Evolutionary conservation across 2,797 vertebrate species (phyloP).

Genomic region (Martes flavigula): DNA sequence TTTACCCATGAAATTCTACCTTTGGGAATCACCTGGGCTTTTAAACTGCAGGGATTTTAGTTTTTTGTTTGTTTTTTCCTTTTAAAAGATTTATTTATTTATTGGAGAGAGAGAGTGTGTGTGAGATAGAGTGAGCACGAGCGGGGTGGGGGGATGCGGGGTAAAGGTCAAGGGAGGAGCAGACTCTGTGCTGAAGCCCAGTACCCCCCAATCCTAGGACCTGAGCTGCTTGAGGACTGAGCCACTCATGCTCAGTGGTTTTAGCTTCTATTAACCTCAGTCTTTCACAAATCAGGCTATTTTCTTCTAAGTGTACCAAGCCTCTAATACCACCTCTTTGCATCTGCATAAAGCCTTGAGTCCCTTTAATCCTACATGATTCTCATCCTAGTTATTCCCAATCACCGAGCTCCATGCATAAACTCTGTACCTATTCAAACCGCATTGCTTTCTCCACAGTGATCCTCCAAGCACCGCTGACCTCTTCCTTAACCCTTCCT

Average conservation of each 20-base stretch:
- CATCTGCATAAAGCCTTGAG: background rate
- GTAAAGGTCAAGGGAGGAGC: background rate
- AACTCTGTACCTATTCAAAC: background rate
- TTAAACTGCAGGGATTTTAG: background rate
- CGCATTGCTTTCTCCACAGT: too few relatives aligned
- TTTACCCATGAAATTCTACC: background rate
- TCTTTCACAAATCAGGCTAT: background rate
- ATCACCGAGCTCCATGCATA: background rate
- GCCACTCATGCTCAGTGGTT: fast-evolving
- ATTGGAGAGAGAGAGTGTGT: background rate
- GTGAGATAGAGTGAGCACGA: background rate
- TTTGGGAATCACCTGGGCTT: background rate
- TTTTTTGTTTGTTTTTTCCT: background rate
- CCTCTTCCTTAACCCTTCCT: background rate
- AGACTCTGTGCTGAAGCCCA: background rate
- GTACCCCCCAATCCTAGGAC: background rate
- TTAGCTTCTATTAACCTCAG: background rate
- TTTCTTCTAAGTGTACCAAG: background rate
- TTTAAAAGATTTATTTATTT: background rate
- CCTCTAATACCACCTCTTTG: background rate
- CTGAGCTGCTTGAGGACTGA: background rate
- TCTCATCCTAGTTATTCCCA: background rate
- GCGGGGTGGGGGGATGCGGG: too few relatives aligned
- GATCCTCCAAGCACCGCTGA: background rate
- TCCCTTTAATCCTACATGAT: background rate